A percentile compares a stretch with the other conserved stretches of the same genome.
Evolutionary conservation across 2,113 vertebrate genomes (phyloP).

Genomic region (Hemichromis elongatus): DNA sequence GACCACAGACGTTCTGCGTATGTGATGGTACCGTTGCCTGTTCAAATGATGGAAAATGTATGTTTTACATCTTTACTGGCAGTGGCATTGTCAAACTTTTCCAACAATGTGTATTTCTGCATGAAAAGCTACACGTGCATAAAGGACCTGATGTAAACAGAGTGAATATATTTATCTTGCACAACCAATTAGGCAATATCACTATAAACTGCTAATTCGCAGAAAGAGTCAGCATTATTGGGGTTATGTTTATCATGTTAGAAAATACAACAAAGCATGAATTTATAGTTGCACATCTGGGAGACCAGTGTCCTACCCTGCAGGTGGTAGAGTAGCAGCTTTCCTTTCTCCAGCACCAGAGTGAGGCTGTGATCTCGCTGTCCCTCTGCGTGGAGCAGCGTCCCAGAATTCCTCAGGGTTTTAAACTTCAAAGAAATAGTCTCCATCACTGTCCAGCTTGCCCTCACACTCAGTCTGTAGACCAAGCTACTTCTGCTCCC

Average conservation of each 20-base stretch:
- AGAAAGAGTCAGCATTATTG: neutral
- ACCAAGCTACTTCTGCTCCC: conserved; percentile 51
- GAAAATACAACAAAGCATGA: neutral
- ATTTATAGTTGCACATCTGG: neutral
- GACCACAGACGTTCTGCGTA: neutral
- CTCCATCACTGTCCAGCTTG: conserved; percentile 13
- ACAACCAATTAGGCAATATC: neutral
- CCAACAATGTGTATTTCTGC: neutral
- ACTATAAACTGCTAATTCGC: neutral
- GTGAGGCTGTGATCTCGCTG: conserved; percentile 56
- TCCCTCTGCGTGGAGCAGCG: conserved; percentile 55
- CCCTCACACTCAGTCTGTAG: conserved; percentile 33
- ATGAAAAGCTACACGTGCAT: neutral
- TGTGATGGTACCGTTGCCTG: neutral
- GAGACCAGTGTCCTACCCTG: conserved; percentile 37
- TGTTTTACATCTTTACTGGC: neutral
- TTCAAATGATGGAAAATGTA: neutral
- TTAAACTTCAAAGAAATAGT: conserved; percentile 61
- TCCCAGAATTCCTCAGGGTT: conserved; percentile 55
- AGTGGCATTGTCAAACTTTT: neutral
- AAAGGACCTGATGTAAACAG: neutral
- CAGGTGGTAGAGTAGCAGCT: conserved; percentile 56
- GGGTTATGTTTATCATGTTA: neutral
- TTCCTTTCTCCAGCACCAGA: conserved; percentile 58
- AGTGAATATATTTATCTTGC: neutral